phyloP scores from a whole-genome alignment of 2,797 vertebrate genomes.

The Liasis olivaceus region DNA sequence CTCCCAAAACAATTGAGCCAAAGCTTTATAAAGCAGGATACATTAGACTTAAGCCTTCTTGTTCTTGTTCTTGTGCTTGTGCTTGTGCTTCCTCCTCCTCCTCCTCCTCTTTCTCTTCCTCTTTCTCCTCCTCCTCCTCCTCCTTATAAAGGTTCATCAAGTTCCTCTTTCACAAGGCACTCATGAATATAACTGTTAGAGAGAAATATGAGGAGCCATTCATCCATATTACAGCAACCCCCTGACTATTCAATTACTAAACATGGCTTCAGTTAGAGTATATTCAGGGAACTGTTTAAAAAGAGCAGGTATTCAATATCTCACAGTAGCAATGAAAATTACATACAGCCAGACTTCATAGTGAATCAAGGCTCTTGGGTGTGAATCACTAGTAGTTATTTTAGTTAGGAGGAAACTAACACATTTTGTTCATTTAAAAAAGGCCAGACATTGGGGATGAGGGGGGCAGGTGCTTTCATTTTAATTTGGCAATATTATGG shows the following conservation, averaged over 20 bases:
- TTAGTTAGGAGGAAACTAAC: not conserved
- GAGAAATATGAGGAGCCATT: not conserved
- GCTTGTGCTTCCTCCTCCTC: too few species aligned
- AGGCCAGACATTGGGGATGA: not conserved
- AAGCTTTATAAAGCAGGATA: not conserved
- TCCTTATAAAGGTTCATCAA: not conserved
- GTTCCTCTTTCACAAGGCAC: not conserved
- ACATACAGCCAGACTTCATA: not conserved
- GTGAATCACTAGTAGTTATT: not conserved
- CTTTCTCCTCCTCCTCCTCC: too few species aligned
- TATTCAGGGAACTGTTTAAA: not conserved
- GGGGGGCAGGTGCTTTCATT: not conserved
- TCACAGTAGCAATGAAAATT: not conserved
- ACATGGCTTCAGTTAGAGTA: not conserved
- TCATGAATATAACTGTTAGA: not conserved
- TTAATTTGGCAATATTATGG: not conserved
- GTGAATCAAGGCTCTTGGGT: not conserved
- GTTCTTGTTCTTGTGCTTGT: too few species aligned
- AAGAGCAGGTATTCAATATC: not conserved
- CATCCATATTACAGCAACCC: not conserved
- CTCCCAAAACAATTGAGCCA: not conserved
- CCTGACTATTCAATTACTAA: not conserved
- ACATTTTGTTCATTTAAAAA: not conserved
- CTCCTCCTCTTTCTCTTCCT: too few species aligned
- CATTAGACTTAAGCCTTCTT: not conserved